phyloP scores from a whole-genome alignment of 1,140 invertebrate species.

The Nasonia longicornis region DNA sequence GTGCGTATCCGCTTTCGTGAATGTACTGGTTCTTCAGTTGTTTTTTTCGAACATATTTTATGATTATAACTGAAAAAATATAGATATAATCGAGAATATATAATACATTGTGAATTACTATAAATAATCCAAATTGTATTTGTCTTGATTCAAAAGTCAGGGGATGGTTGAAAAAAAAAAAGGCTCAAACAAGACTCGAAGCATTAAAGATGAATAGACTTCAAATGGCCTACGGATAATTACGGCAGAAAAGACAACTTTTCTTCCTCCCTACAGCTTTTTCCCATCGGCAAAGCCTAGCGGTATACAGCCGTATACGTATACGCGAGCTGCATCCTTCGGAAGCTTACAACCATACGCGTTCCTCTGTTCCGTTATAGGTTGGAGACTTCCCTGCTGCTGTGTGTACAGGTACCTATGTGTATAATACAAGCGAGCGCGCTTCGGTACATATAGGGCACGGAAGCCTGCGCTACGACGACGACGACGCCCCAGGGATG shows the following conservation, averaged over 20 bases:
- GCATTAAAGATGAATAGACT: neutral
- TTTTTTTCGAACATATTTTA: no score
- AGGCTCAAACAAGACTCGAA: neutral
- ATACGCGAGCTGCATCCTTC: neutral
- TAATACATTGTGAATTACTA: no score
- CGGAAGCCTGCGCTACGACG: neutral
- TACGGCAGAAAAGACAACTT: neutral
- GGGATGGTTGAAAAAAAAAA: neutral
- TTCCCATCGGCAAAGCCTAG: neutral
- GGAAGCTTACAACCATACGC: neutral
- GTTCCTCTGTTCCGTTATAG: neutral
- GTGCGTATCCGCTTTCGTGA: no score
- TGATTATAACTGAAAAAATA: no score
- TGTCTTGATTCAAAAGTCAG: no score
- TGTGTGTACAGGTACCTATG: neutral
- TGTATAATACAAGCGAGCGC: neutral
- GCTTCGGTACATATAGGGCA: neutral
- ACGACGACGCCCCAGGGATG: conserved; percentile 11
- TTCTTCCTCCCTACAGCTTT: neutral
- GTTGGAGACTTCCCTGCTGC: neutral
- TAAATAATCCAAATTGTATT: no score
- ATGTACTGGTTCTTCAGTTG: no score
- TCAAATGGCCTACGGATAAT: neutral
- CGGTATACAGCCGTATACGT: conserved; percentile 4
- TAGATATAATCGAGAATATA: no score